Conservation (phyloP, 2,888 invertebrate genomes). For the Hanleya hanleyi region DNA sequence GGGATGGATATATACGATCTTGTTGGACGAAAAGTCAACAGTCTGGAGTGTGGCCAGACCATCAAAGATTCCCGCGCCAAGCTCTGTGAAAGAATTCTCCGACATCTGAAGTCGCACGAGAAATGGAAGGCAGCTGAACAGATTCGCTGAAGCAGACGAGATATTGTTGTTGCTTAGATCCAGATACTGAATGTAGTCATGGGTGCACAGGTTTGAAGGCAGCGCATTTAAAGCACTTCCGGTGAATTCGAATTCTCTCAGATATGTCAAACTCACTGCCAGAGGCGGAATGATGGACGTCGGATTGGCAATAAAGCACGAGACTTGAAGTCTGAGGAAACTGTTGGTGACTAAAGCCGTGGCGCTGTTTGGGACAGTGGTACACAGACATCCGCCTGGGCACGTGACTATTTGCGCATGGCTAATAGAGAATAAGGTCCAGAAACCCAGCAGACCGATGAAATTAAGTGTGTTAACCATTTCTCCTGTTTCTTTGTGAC, state of each 20-base stretch:
- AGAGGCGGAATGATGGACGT: neutral
- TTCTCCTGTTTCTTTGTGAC: too few relatives aligned
- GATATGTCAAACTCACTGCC: neutral
- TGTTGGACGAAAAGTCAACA: neutral
- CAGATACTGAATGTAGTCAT: slow-evolving; percentile 1
- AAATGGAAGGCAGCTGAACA: slow-evolving; percentile 1
- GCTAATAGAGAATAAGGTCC: neutral
- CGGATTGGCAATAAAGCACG: neutral
- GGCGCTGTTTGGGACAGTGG: neutral
- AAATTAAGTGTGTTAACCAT: too few relatives aligned
- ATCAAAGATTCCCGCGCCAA: neutral
- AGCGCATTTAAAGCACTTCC: neutral
- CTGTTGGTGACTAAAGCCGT: neutral
- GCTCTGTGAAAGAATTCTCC: neutral
- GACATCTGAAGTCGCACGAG: neutral
- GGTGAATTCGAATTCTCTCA: slow-evolving; percentile 8
- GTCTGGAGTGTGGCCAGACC: neutral
- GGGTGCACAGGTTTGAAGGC: neutral
- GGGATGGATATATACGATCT: neutral
- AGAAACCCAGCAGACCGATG: too few relatives aligned
- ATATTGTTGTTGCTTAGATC: slow-evolving; percentile 9
- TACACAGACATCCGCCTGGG: neutral
- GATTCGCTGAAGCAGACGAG: neutral
- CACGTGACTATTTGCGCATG: neutral
- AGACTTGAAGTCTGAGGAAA: neutral